A percentile compares a stretch with the other conserved stretches of the same genome.
Conservation (phyloP, 1,140 invertebrate species). For the Tetramorium simillimum region DNA sequence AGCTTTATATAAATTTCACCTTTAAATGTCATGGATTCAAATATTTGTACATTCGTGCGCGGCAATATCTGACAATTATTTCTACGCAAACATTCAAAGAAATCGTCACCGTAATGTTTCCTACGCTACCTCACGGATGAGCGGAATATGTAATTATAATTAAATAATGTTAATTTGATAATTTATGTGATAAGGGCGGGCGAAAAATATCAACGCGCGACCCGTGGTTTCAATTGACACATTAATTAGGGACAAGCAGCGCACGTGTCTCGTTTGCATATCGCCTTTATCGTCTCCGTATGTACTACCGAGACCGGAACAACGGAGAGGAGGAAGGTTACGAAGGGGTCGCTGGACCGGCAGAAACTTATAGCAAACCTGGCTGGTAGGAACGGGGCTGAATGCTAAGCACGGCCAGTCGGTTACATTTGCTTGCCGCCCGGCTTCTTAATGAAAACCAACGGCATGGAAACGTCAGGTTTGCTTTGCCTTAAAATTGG, state of each 20-base stretch:
- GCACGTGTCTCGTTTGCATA: constrained; percentile 54
- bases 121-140: neutral
- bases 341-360: constrained; percentile 58
- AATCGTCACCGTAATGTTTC: neutral
- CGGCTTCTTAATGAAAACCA: constrained; percentile 75
- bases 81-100: neutral
- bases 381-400: constrained; percentile 48
- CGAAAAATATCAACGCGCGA: constrained; percentile 35
- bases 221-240: constrained; percentile 36
- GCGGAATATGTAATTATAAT: neutral
- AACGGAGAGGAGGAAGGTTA: constrained; percentile 42
- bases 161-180: constrained; percentile 10
- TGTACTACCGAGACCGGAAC: constrained; percentile 22
- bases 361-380: constrained; percentile 61
- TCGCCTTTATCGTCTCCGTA: constrained; percentile 54
- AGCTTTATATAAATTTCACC: neutral
- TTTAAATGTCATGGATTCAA: neutral
- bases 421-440: constrained; percentile 71
- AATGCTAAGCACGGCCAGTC: constrained; percentile 74
- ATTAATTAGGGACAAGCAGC: constrained; percentile 45
- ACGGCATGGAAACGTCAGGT: constrained; percentile 73
- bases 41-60: neutral
- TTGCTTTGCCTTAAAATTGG: constrained; percentile 73
- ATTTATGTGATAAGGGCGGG: neutral
- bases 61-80: neutral